Base-by-base conservation (phyloP, 1,140 invertebrate species). In the Planococcus citri region DNA sequence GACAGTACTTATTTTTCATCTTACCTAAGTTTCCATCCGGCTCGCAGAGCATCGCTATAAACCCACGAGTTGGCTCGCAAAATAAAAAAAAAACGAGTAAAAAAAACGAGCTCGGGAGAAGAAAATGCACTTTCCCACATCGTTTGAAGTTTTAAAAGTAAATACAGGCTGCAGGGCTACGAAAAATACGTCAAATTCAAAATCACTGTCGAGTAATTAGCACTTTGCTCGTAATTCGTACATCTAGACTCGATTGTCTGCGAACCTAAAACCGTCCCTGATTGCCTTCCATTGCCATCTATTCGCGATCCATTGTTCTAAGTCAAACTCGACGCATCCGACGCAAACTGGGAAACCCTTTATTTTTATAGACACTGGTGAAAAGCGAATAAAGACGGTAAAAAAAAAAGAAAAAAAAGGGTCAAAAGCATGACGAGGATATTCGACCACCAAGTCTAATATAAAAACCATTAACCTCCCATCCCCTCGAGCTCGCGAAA, bases 381-480 rank as follows among this genome's bases (percentile, higher is more conserved):
- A 51, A 51, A 51, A 51, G 41, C 41, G 41, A 51, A 51, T 51
- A 51, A 51, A 51, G 41, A 51, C 41, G 41, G 41, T 9, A n/a
- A n/a, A 33, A 33, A 33, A 33, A 33, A 51, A 51, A 51, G 17
- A 51, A 33, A 33, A 51, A 51, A 51, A 51, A 51, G 41, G 41
- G 41, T 51, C 41, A 51, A 51, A 51, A 51, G 41, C 41, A 51
- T 51, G 41, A 51, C 41, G 41, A 51, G 41, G 41, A 51, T 51
- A 51, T 51, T 51, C 41, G 41, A 51, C 41, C 41, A 51, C 6
- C 17, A n/a, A 51, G 41, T 51, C 41, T 51, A 51, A 51, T 51
- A 51, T 51, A 51, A 51, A 51, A 51, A 51, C 41, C 41, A 51
- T 51, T 51, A 51, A 51, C 41, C 41, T 51, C 41, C 41, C 41